Evolutionary conservation across 37 sponge, comb jelly and placozoan genomes (phyloP).

Genomic region (Axinella damicornis): DNA sequence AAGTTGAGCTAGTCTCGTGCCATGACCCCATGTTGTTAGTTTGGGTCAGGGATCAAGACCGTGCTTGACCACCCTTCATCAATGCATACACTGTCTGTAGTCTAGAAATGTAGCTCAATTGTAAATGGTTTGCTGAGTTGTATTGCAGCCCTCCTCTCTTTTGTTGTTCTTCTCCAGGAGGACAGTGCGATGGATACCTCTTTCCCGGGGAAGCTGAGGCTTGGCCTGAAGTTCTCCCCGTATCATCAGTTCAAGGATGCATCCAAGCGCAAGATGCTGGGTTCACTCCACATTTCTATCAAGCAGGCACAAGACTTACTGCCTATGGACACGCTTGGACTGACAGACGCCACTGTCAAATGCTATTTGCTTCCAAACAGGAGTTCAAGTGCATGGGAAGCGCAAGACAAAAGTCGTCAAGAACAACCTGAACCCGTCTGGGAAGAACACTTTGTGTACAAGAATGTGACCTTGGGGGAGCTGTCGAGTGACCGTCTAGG

Average conservation of each 20-base stretch:
- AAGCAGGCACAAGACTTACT: slow-evolving; percentile 58
- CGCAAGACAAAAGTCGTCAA: slow-evolving; percentile 54
- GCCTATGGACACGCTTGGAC: slow-evolving; percentile 4
- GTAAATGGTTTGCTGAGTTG: too few species aligned
- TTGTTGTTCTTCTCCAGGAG: too few species aligned
- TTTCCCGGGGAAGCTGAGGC: not conserved
- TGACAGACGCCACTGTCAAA: slow-evolving; percentile 33
- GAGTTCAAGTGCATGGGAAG: slow-evolving; percentile 26
- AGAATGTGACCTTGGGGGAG: slow-evolving; percentile 21
- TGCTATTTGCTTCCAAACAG: slow-evolving; percentile 63
- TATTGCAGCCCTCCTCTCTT: too few species aligned
- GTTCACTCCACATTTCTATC: slow-evolving; percentile 29
- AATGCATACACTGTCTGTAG: too few species aligned
- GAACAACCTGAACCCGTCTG: slow-evolving; percentile 63
- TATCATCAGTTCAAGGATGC: too few species aligned
- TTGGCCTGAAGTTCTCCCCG: not conserved
- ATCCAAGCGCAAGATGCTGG: not conserved
- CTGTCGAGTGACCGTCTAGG: slow-evolving; percentile 70
- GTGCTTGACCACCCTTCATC: too few species aligned
- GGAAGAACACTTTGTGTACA: slow-evolving; percentile 49
- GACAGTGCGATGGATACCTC: too few species aligned
- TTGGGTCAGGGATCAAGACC: too few species aligned
- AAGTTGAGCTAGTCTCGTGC: too few species aligned
- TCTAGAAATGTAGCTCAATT: too few species aligned
- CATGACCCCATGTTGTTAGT: too few species aligned